These are phyloP conservation scores for Phrynosoma platyrhinos DNA, from an alignment of 2,113 vertebrate species.

Conservation along the genomic window DNA sequence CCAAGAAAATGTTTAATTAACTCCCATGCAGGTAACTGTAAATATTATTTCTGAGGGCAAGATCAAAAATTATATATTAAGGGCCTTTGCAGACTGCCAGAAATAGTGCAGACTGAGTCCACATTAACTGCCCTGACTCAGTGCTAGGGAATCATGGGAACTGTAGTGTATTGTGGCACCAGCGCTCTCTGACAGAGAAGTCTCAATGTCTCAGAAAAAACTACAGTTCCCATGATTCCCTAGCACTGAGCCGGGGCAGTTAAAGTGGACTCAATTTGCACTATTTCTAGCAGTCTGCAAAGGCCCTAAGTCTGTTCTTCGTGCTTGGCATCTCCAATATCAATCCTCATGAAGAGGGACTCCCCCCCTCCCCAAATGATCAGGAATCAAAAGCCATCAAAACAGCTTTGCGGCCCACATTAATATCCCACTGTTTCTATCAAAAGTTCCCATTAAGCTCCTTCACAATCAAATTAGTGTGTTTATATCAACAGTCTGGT, in stretches of 20 bases:
- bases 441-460: neutral
- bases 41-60: neutral
- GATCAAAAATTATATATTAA: neutral
- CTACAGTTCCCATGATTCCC: too few species aligned
- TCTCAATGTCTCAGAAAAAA: too few species aligned
- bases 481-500: neutral
- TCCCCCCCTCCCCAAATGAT: neutral
- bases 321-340: neutral
- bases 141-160: too few species aligned
- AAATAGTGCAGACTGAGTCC: too few species aligned
- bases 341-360: neutral
- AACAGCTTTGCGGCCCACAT: neutral
- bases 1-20: neutral
- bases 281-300: too few species aligned
- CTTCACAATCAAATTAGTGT: neutral
- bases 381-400: neutral
- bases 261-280: too few species aligned
- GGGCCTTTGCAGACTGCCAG: too few species aligned
- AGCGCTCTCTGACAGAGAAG: too few species aligned
- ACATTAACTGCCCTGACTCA: too few species aligned
- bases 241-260: too few species aligned
- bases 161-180: too few species aligned
- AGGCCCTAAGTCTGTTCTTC: too few species aligned
- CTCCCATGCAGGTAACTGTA: neutral
- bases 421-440: neutral